phyloP scores from a whole-genome alignment of 1,140 invertebrate genomes.

The Heterodera schachtii region DNA sequence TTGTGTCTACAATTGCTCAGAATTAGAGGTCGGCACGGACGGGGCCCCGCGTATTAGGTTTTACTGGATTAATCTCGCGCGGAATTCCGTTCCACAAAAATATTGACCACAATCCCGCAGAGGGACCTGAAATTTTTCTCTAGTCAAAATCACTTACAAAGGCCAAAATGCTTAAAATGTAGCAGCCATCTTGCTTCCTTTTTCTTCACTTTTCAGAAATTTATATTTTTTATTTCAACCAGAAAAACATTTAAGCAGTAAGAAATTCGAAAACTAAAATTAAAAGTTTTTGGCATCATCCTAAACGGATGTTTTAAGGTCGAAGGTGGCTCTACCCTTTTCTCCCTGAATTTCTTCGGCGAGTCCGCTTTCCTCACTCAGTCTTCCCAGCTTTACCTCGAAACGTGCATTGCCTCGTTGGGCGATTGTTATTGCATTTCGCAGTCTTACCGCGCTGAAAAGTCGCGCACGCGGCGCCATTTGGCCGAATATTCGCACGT shows the following conservation, averaged over 20 bases:
- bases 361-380: constrained; percentile 89
- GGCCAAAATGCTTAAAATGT: no score
- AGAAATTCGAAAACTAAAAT: background rate
- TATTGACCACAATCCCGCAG: no score
- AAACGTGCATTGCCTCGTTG: constrained; percentile 89
- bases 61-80: no score
- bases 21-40: no score
- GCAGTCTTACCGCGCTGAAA: constrained; percentile 95
- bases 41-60: no score
- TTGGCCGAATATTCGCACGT: constrained; percentile 95
- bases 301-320: constrained; percentile 68
- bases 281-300: background rate
- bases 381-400: constrained; percentile 96
- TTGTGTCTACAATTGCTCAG: background rate
- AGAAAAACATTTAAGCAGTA: background rate
- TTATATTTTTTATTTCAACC: no score
- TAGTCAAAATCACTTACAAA: no score
- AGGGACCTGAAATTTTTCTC: no score
- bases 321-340: constrained; percentile 96
- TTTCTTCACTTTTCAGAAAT: constrained; percentile 28
- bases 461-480: constrained; percentile 92
- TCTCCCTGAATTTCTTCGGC: constrained; percentile 92
- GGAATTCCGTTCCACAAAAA: no score
- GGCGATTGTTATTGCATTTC: constrained; percentile 97
- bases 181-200: constrained; percentile 19